Conservation (phyloP, 2,797 vertebrate species). For the Gymnocypris eckloni region DNA sequence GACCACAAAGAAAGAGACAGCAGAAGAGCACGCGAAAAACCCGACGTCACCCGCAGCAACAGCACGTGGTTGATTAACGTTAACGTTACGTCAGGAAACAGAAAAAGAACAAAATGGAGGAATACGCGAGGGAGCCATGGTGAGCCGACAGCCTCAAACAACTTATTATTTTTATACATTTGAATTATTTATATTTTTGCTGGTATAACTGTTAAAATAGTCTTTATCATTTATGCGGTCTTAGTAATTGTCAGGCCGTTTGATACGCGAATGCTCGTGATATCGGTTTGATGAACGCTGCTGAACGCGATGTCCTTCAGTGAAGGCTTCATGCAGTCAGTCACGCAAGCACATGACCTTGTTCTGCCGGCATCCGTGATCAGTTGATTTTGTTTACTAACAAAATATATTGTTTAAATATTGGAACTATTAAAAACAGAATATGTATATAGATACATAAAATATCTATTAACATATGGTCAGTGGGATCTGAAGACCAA, state of each 20-base stretch:
- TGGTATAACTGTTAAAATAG: neutral
- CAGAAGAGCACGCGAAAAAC: neutral
- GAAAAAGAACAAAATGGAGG: slow-evolving; percentile 90
- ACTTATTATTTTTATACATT: neutral
- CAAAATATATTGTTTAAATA: neutral
- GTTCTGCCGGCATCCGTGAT: slow-evolving; percentile 12
- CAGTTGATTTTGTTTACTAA: neutral
- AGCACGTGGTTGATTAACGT: slow-evolving; percentile 4
- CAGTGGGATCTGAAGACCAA: neutral
- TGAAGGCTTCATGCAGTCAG: slow-evolving; percentile 35
- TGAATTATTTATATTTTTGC: neutral
- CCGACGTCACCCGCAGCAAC: neutral
- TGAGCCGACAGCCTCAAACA: slow-evolving; percentile 70
- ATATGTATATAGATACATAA: neutral
- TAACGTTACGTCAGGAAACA: slow-evolving; percentile 66
- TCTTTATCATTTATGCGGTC: neutral
- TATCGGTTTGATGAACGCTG: neutral
- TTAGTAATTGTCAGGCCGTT: neutral
- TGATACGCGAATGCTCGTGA: neutral
- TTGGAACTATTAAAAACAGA: neutral
- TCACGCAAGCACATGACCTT: slow-evolving; percentile 49
- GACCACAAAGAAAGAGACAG: neutral
- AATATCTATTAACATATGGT: neutral
- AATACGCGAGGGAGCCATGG: slow-evolving; percentile 95
- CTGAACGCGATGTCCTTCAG: slow-evolving; percentile 25